Evolutionary conservation across 2,888 invertebrate species (phyloP), one percentile per base, ranked within the genome.

Genomic region (Gymnoscelis rufifasciata): DNA sequence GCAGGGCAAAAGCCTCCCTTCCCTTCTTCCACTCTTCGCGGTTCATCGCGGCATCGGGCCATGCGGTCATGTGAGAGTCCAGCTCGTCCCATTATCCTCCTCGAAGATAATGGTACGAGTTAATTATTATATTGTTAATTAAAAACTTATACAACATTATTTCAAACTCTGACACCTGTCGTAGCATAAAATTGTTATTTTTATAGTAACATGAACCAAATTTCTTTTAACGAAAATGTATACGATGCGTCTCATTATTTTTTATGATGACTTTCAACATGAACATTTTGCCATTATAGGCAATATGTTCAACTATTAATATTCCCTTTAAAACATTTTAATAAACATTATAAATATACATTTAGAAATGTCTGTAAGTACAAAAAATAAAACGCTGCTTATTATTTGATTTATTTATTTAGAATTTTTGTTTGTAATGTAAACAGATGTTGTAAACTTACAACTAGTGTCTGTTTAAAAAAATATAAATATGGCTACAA

Each of bases 401-500:
- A 40, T 35, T 60, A 62, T 82, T 78, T 71, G 76, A 81, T 86
- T 82, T 79, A 83, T 87, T 86, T 83, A 86, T 86, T 88, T 78
- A 86, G 83, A 86, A 81, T 86, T 82, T 83, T 75, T 76, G 78
- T 82, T 80, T 80, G 80, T 82, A 83, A 80, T 80, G 80, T 82
- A 83, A 80, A 80, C 78, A 74, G 79, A 82, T 79, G 54, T 78
- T 81, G 76, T 81, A 79, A 86, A 84, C 83, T 82, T 84, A 86
- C 83, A 80, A 67, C 71, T 79, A 81, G 81, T 64, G 71, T 79
- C 66, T 68, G 73, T 77, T 77, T 78, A 83, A 84, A 88, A 86
- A 87, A 80, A 81, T 81, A 84, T 80, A 83, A 84, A 86, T 78
- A 80, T 83, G 75, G 82, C 86, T 86, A 86, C 79, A 70, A 74